phyloP scores from a whole-genome alignment of 2,888 invertebrate species.

The Tetragnatha montana region DNA sequence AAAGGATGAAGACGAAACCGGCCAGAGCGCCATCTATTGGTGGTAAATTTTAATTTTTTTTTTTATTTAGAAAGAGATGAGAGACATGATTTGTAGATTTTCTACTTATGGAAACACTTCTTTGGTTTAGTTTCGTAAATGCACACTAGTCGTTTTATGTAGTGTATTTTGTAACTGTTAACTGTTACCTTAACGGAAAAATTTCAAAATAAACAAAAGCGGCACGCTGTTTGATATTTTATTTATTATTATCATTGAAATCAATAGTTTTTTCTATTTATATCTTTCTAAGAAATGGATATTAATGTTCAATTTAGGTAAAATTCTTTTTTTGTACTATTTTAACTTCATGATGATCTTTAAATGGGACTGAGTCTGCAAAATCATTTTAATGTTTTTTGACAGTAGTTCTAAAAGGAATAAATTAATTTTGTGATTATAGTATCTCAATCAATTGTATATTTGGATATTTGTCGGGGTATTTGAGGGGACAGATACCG shows the following conservation, averaged over 20 bases:
- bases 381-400: no score
- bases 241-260: background rate
- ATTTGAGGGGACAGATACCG: no score
- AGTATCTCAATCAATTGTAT: no score
- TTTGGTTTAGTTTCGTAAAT: background rate
- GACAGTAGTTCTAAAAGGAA: no score
- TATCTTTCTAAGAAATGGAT: slow-evolving; percentile 29
- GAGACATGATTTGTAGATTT: background rate
- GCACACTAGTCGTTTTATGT: background rate
- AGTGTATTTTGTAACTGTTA: background rate
- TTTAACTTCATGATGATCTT: no score
- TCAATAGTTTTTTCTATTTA: background rate
- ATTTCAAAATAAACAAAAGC: slow-evolving; percentile 4
- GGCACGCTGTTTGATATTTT: background rate
- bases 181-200: background rate
- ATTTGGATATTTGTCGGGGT: no score
- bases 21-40: slow-evolving; percentile 47
- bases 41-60: background rate
- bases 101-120: background rate
- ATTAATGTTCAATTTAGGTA: slow-evolving; percentile 58
- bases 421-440: no score
- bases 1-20: slow-evolving; percentile 8
- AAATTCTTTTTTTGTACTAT: background rate
- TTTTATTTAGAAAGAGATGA: background rate
- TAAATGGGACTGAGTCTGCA: no score